Base-by-base conservation (phyloP, 2,888 invertebrate species). In the Acronicta psi region DNA sequence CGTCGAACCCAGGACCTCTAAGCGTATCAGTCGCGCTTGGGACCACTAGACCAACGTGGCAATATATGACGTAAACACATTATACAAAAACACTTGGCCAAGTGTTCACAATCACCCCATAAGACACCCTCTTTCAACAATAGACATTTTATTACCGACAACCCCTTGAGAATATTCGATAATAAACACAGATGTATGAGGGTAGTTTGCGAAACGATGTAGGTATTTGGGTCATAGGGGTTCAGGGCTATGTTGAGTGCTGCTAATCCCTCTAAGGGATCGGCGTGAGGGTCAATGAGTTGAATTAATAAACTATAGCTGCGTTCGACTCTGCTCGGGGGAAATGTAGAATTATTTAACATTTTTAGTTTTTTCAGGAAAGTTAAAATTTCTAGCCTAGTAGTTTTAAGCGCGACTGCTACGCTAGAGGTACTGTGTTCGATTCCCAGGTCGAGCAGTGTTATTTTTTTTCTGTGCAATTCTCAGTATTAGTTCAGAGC, bases 161-260 rank as follows among this genome's bases (percentile, higher is more conserved):
- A 5, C 52, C 73, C 75, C 75, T 69, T 73, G 73, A 73, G 73
- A 73, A 69, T 66, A 62, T 60, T 41, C n/a, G 53, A 60, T 71
- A 65, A 62, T 74, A 69, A 69, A 65, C 75, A 62, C 73, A 73
- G 73, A 73, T 73, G 73, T 55, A 46, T 17, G 0, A 50, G 69
- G 65, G 69, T 43, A 38, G 41, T 13, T 17, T n/a, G 43, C 25
- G n/a, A 16, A 17, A 51, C 10, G 38, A 53, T 60, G 41, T 63
- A 67, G 71, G 71, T 73, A 70, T 73, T 74, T 73, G 52, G 74
- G 74, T 70, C 67, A 43, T 53, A 43, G 23, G 43, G 17, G 46
- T 16, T 23, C 38, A 8, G 17, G 2, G 9, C n/a, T 40, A n/a
- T 17, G 17, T 40, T 49, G 40, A 18, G n/a, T 10, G n/a, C 20